phyloP scores from a whole-genome alignment of 2,797 vertebrate genomes.

The Spinus olivaceus region DNA sequence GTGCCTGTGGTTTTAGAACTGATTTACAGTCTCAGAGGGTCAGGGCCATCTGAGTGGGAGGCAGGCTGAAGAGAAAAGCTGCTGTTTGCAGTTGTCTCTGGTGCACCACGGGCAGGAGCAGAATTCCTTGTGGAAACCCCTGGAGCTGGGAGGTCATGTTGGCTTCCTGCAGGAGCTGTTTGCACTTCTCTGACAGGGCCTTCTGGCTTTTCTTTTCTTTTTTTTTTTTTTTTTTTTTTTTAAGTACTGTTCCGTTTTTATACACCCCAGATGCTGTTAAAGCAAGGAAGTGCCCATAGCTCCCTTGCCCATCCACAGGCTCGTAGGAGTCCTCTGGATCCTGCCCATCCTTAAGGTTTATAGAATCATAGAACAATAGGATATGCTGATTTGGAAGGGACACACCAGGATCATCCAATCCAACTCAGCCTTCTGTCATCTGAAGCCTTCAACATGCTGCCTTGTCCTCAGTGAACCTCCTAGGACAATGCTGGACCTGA shows the following conservation, averaged over 20 bases:
- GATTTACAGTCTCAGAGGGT: background rate
- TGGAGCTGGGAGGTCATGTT: background rate
- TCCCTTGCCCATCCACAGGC: background rate
- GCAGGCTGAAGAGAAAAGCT: background rate
- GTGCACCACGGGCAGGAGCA: background rate
- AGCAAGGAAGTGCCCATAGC: background rate
- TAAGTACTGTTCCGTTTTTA: background rate
- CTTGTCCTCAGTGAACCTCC: background rate
- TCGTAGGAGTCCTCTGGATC: background rate
- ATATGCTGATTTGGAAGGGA: background rate
- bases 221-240: background rate
- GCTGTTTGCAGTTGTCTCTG: background rate
- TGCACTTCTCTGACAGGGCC: background rate
- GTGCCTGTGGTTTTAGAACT: background rate
- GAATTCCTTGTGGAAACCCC: background rate
- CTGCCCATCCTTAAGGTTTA: background rate
- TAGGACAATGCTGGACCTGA: background rate
- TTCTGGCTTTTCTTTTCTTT: background rate
- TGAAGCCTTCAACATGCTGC: background rate
- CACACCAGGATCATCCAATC: background rate
- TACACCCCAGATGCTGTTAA: background rate
- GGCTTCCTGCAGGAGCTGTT: background rate
- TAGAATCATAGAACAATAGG: background rate
- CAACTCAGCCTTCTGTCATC: background rate
- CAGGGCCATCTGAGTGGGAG: rapidly evolving